Conservation (phyloP, 2,888 invertebrate genomes). For the Orchestes rusci region DNA sequence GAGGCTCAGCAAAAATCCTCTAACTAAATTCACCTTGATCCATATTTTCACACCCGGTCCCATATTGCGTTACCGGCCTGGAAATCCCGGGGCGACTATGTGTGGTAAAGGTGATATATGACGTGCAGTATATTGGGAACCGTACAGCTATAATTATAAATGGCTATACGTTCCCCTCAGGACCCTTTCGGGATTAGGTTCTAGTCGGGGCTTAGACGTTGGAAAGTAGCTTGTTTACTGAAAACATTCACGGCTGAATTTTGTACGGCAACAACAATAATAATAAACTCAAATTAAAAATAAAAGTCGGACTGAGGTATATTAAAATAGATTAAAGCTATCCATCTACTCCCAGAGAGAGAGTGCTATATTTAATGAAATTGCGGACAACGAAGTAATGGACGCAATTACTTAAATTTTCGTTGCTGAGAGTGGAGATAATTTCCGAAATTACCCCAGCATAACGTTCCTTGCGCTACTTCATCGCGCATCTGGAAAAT, state of each 20-base stretch:
- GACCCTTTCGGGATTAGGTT: constrained; percentile 12
- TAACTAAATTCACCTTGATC: too few species aligned
- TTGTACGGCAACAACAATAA: too few species aligned
- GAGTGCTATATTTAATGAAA: constrained; percentile 17
- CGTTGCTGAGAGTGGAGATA: constrained; percentile 13
- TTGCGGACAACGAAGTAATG: constrained; percentile 16
- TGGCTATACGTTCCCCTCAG: constrained; percentile 22
- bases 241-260: too few species aligned
- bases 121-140: constrained; percentile 19
- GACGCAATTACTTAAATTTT: constrained; percentile 17
- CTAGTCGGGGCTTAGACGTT: too few species aligned
- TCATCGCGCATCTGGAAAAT: too few species aligned
- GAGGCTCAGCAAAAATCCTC: too few species aligned
- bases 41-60: constrained; percentile 12
- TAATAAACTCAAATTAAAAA: too few species aligned
- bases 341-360: constrained; percentile 13
- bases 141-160: constrained; percentile 23
- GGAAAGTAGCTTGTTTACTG: too few species aligned
- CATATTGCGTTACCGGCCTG: constrained; percentile 12
- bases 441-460: constrained; percentile 12
- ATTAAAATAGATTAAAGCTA: constrained; percentile 24
- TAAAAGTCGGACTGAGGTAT: too few species aligned
- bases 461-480: too few species aligned
- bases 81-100: constrained; percentile 14
- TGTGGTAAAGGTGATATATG: constrained; percentile 20